Evolutionary conservation across 1,140 invertebrate species (phyloP).

Genomic region (Spodoptera frugiperda): DNA sequence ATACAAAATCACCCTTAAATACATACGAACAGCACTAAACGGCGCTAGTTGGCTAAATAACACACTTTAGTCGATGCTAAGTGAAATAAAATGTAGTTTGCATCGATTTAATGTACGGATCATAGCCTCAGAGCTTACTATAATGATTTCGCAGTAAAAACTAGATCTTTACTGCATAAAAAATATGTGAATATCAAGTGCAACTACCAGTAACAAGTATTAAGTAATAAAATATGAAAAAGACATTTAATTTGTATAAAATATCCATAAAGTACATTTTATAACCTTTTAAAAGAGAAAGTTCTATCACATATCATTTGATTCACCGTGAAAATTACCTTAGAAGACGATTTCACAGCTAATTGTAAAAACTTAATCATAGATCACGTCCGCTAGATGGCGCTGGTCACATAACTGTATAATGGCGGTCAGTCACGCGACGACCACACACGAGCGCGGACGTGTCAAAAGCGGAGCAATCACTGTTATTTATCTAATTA

Average conservation of each 20-base stretch:
- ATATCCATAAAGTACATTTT: neutral
- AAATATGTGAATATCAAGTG: neutral
- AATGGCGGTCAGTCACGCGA: conserved; percentile 73
- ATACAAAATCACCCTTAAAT: conserved; percentile 42
- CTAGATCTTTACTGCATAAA: neutral
- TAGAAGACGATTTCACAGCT: conserved; percentile 37
- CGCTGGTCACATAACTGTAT: conserved; percentile 60
- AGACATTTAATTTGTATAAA: conserved; percentile 7
- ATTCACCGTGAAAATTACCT: conserved; percentile 37
- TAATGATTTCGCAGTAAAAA: conserved; percentile 36
- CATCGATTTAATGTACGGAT: conserved; percentile 54
- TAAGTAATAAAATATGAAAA: neutral
- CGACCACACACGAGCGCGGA: conserved; percentile 69
- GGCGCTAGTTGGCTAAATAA: conserved; percentile 53
- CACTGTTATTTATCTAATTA: conserved; percentile 73
- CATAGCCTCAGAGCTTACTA: conserved; percentile 11
- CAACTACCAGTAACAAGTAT: neutral
- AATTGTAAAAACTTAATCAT: conserved; percentile 47
- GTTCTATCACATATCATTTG: conserved; percentile 6
- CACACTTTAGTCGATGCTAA: conserved; percentile 56
- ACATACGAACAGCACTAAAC: conserved; percentile 34
- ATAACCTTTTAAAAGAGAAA: conserved; percentile 30
- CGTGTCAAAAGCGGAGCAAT: conserved; percentile 60
- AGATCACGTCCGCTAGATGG: conserved; percentile 58
- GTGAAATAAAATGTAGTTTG: conserved; percentile 61